Conservation (phyloP, 53 echinoderm and acorn worm genomes). For the Apostichopus leukothele region DNA sequence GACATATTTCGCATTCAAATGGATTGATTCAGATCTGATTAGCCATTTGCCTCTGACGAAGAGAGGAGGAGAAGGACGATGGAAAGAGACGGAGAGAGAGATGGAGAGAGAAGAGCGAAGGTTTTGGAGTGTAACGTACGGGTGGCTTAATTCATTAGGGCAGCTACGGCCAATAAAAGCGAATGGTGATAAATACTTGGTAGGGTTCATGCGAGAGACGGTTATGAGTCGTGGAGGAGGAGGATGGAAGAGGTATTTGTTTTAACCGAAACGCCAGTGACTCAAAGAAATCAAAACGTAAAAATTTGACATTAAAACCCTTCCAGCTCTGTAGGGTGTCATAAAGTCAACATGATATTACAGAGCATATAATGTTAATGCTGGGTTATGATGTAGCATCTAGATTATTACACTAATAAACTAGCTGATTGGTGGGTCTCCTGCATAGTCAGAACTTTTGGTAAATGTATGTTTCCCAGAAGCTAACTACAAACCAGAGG, state of each 20-base stretch:
- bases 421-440: too few relatives aligned
- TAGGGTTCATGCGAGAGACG: not conserved
- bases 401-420: too few relatives aligned
- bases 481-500: too few relatives aligned
- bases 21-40: constrained; percentile 44
- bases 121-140: not conserved
- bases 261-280: not conserved
- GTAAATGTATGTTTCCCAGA: too few relatives aligned
- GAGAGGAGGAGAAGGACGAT: not conserved
- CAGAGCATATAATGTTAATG: too few relatives aligned
- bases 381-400: too few relatives aligned
- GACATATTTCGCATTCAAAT: constrained; percentile 40
- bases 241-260: not conserved
- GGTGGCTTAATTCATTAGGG: constrained; percentile 28
- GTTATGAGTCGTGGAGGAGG: not conserved
- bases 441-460: too few relatives aligned
- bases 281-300: not conserved
- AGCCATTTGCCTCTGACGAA: not conserved
- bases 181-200: constrained; percentile 7
- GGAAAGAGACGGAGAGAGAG: not conserved
- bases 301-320: too few relatives aligned
- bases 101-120: not conserved
- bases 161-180: constrained; percentile 13
- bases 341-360: too few relatives aligned
- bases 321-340: too few relatives aligned